These are phyloP conservation scores for Papilio polyxenes DNA, from an alignment of 1,140 invertebrate species.

Conservation along the genomic window DNA sequence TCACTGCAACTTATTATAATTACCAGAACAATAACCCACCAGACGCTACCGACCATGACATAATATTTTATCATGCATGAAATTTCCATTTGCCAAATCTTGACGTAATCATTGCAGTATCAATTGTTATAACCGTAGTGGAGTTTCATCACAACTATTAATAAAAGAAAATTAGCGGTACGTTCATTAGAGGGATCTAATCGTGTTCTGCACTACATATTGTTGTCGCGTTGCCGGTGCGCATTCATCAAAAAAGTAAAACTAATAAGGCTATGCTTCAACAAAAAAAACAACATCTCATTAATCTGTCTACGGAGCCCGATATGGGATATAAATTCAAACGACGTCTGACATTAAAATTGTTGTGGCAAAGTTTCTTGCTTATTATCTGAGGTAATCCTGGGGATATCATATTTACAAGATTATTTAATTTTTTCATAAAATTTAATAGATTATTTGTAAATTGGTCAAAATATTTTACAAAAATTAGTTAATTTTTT, in stretches of 20 bases:
- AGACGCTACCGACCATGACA: not conserved
- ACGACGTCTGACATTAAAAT: constrained; percentile 18
- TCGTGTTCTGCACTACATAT: constrained; percentile 14
- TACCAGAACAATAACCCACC: not conserved
- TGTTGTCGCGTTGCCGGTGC: constrained; percentile 4
- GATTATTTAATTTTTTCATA: not conserved
- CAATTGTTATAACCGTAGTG: not conserved
- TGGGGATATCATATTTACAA: not conserved
- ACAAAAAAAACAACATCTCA: constrained; percentile 7
- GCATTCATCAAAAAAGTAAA: constrained; percentile 6
- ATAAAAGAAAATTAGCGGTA: not conserved
- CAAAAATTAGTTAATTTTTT: too few relatives aligned
- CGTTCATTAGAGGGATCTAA: not conserved
- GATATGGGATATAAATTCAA: constrained; percentile 25
- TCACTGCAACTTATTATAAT: too few relatives aligned
- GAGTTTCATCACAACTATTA: constrained; percentile 18
- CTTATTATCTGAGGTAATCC: not conserved
- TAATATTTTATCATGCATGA: not conserved
- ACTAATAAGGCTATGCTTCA: constrained; percentile 15
- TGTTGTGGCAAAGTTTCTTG: constrained; percentile 8
- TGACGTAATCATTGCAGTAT: constrained; percentile 12
- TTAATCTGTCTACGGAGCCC: constrained; percentile 24
- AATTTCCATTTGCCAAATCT: not conserved
- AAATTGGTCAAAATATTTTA: not conserved
- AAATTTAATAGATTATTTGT: not conserved